Evolutionary conservation across 2,113 vertebrate species (phyloP).

Genomic region (Salvelinus alpinus): DNA sequence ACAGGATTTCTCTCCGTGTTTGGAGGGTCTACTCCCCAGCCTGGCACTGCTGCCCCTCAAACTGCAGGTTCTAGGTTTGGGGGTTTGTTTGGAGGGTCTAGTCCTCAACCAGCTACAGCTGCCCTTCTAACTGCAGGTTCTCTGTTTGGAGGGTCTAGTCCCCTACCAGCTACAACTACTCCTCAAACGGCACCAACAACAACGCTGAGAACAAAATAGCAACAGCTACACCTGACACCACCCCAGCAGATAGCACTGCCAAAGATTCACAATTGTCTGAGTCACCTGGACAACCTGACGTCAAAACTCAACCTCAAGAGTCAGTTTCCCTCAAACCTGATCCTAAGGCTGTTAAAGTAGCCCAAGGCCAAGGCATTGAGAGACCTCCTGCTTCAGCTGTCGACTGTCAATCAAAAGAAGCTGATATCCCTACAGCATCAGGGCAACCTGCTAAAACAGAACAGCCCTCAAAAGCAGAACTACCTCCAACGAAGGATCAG

Average conservation of each 20-base stretch:
- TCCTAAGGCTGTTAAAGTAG: constrained; percentile 18
- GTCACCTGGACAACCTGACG: constrained; percentile 24
- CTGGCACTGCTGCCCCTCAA: constrained; percentile 46
- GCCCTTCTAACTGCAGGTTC: constrained; percentile 45
- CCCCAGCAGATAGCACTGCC: constrained; percentile 22
- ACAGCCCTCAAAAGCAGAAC: neutral
- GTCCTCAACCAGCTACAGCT: constrained; percentile 26
- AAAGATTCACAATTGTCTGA: constrained; percentile 4
- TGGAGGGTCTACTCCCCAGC: constrained; percentile 14
- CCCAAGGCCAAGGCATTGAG: constrained; percentile 24
- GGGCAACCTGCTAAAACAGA: constrained; percentile 27
- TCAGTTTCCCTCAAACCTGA: constrained; percentile 27
- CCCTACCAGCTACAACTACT: constrained; percentile 36
- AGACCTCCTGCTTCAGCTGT: constrained; percentile 18
- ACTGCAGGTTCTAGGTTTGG: constrained; percentile 61
- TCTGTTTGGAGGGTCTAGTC: constrained; percentile 43
- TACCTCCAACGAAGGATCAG: neutral
- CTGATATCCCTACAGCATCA: constrained; percentile 14
- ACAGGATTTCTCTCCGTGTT: constrained; percentile 28
- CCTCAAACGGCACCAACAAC: constrained; percentile 56
- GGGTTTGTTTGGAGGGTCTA: constrained; percentile 56
- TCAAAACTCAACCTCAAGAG: neutral
- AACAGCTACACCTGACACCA: constrained; percentile 7
- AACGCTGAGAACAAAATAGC: constrained; percentile 46
- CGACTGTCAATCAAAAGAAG: constrained; percentile 36